Conservation (phyloP, 1,140 invertebrate species). For the Diachasmimorpha longicaudata region DNA sequence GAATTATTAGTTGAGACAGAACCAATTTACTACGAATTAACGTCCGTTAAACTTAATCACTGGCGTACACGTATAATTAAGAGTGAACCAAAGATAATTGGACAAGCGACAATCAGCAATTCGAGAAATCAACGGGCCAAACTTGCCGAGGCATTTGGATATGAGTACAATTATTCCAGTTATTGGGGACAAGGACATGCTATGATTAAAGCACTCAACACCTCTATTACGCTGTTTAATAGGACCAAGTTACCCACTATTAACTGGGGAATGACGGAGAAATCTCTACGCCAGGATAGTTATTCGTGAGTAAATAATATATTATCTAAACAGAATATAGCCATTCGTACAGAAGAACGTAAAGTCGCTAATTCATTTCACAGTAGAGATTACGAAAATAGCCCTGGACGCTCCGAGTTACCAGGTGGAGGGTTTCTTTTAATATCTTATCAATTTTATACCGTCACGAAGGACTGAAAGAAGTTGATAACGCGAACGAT, state of each 20-base stretch:
- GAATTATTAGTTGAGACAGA: slow-evolving; percentile 81
- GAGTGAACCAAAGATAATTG: slow-evolving; percentile 65
- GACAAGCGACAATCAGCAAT: slow-evolving; percentile 70
- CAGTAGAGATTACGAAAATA: too few species aligned
- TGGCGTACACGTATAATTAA: slow-evolving; percentile 63
- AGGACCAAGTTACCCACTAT: slow-evolving; percentile 66
- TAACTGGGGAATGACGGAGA: slow-evolving; percentile 72
- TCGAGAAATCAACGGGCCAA: slow-evolving; percentile 59
- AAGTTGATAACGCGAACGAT: too few species aligned
- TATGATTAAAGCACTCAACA: slow-evolving; percentile 75
- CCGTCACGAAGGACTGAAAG: too few species aligned
- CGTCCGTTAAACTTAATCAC: slow-evolving; percentile 68
- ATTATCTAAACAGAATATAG: too few species aligned
- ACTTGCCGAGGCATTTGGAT: slow-evolving; percentile 74
- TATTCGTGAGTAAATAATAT: slow-evolving; percentile 56
- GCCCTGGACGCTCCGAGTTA: too few species aligned
- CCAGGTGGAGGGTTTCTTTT: too few species aligned
- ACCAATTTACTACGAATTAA: slow-evolving; percentile 76
- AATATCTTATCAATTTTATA: too few species aligned
- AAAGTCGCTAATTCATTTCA: too few species aligned
- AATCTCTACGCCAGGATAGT: slow-evolving; percentile 65
- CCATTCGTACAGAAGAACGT: too few species aligned
- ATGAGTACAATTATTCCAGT: slow-evolving; percentile 71
- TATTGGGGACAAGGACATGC: slow-evolving; percentile 81
- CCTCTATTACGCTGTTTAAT: slow-evolving; percentile 70